Evolutionary conservation across 2,797 vertebrate species (phyloP).

Genomic region (Scolopax bukidnonensis): DNA sequence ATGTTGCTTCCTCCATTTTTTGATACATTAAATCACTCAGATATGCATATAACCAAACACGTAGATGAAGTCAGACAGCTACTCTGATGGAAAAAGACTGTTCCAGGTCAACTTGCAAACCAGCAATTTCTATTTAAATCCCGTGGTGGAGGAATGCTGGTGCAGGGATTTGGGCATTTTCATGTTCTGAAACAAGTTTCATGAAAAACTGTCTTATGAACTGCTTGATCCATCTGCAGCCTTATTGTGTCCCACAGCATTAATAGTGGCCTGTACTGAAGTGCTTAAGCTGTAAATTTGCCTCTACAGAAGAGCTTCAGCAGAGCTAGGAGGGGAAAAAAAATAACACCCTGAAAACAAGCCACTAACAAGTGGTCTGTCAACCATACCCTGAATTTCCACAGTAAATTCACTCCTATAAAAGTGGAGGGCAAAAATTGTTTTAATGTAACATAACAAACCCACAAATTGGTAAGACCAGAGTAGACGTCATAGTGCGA

Average conservation of each 20-base stretch:
- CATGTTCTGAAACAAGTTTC: neutral
- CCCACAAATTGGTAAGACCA: neutral
- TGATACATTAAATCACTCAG: conserved; percentile 6
- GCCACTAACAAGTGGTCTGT: neutral
- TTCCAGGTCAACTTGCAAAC: conserved; percentile 49
- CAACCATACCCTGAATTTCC: neutral
- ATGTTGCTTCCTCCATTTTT: neutral
- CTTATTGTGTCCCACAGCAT: neutral
- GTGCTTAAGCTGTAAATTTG: neutral
- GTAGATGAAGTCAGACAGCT: neutral
- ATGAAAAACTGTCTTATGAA: neutral
- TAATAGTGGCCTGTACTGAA: neutral
- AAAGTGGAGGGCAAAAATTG: neutral
- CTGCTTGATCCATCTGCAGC: neutral
- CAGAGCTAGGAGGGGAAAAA: neutral
- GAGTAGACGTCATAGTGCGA: rapidly evolving
- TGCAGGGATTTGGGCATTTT: neutral
- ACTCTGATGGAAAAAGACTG: conserved; percentile 36
- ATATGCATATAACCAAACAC: neutral
- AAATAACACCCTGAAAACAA: neutral
- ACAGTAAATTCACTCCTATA: neutral
- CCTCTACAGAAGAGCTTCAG: neutral
- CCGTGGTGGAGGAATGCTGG: neutral
- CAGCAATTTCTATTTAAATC: neutral
- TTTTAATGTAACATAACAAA: neutral